Conservation (phyloP, 1,140 invertebrate species). For the Eurosta solidaginis region DNA sequence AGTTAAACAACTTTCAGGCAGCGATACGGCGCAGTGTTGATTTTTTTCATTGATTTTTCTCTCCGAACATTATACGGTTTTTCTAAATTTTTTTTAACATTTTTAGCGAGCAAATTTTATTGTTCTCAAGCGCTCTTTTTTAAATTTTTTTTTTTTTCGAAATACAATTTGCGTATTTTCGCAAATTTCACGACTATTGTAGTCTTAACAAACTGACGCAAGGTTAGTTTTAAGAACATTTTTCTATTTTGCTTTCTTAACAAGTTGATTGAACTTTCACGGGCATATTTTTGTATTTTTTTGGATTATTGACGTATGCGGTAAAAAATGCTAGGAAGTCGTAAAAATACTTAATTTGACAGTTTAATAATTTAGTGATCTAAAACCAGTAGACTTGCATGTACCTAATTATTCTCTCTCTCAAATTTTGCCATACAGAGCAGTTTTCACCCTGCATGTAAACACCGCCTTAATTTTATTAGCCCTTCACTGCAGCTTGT, state of each 20-base stretch:
- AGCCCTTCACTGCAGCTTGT: too few relatives aligned
- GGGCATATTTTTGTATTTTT: background rate
- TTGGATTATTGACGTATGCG: too few relatives aligned
- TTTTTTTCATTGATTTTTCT: background rate
- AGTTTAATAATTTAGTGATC: too few relatives aligned
- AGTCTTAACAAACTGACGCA: background rate
- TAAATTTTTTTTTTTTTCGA: background rate
- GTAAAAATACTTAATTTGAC: too few relatives aligned
- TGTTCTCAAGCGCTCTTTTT: background rate
- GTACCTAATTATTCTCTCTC: too few relatives aligned
- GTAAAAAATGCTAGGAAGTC: too few relatives aligned
- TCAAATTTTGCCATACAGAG: too few relatives aligned
- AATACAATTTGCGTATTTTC: background rate
- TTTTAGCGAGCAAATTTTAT: background rate
- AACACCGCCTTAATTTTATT: too few relatives aligned
- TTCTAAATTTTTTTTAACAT: background rate
- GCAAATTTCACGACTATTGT: background rate
- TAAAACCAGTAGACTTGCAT: too few relatives aligned
- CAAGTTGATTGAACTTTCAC: slow-evolving; percentile 25
- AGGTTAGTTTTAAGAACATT: background rate
- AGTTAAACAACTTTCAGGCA: background rate
- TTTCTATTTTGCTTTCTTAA: background rate
- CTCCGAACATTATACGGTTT: too few relatives aligned
- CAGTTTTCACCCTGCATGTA: too few relatives aligned
- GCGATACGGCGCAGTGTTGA: background rate